Evolutionary conservation across 1,140 invertebrate genomes (phyloP).

Genomic region (Drosophila novamexicana): DNA sequence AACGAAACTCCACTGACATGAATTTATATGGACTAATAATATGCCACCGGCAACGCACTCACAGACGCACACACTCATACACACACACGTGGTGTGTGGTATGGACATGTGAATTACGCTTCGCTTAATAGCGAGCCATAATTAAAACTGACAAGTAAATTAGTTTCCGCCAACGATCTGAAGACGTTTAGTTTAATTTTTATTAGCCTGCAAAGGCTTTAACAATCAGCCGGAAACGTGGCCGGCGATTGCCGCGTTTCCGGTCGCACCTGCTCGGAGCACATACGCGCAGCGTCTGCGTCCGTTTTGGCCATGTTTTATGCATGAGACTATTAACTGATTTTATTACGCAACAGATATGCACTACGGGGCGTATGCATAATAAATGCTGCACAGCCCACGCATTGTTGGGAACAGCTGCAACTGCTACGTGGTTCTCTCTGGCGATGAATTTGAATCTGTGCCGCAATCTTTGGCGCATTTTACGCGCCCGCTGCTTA

Average conservation of each 20-base stretch:
- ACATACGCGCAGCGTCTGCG: background rate
- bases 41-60: constrained; percentile 56
- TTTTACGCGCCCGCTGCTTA: constrained; percentile 45
- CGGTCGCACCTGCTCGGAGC: constrained; percentile 41
- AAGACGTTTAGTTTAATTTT: constrained; percentile 61
- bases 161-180: constrained; percentile 56
- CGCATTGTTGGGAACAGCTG: constrained; percentile 28
- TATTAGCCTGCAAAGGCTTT: constrained; percentile 43
- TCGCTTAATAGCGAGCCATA: constrained; percentile 70
- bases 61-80: constrained; percentile 10
- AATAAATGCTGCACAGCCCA: constrained; percentile 56
- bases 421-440: constrained; percentile 25
- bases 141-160: constrained; percentile 82
- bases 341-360: constrained; percentile 82
- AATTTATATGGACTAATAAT: constrained; percentile 82
- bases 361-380: constrained; percentile 78
- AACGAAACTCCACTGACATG: constrained; percentile 78
- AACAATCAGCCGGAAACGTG: constrained; percentile 2
- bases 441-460: constrained; percentile 65
- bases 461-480: constrained; percentile 45
- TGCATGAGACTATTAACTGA: constrained; percentile 77
- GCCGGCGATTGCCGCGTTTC: background rate
- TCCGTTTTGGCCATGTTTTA: constrained; percentile 64
- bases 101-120: constrained; percentile 51
- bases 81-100: constrained; percentile 1